Evolutionary conservation across 1,140 invertebrate genomes (phyloP).

Genomic region (Daktulosphaira vitifoliae): DNA sequence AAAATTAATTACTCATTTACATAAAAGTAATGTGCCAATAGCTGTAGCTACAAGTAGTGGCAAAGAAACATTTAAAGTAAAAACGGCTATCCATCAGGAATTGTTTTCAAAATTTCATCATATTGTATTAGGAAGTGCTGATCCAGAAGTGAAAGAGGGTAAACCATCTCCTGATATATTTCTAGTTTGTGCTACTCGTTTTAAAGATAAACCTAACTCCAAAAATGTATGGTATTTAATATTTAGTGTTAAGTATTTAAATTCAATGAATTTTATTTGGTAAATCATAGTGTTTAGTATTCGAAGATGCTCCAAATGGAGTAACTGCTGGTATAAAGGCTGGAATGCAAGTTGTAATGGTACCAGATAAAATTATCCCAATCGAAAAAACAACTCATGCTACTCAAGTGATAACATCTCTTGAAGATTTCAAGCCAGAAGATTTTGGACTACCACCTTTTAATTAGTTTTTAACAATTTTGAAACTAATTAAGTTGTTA

Average conservation of each 20-base stretch:
- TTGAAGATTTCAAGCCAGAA: conserved; percentile 76
- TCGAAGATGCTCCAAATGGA: conserved; percentile 87
- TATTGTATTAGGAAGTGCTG: conserved; percentile 71
- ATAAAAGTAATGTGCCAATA: conserved; percentile 68
- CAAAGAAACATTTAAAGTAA: conserved; percentile 62
- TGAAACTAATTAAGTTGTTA: too few species aligned
- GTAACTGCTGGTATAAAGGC: conserved; percentile 69
- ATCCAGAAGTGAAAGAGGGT: conserved; percentile 76
- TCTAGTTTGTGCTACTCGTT: conserved; percentile 70
- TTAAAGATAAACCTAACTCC: conserved; percentile 60
- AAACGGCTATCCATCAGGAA: conserved; percentile 64
- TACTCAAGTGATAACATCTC: conserved; percentile 60
- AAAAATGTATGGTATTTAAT: conserved; percentile 47
- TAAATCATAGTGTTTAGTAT: conserved; percentile 68
- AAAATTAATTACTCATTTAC: conserved; percentile 67
- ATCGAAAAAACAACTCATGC: conserved; percentile 53
- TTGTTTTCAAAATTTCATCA: conserved; percentile 69
- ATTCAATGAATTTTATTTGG: neutral
- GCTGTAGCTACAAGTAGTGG: conserved; percentile 84
- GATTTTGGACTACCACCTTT: conserved; percentile 73
- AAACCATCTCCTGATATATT: conserved; percentile 93
- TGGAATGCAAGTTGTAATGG: conserved; percentile 82
- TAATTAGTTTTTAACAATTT: too few species aligned
- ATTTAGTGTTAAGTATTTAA: too few species aligned
- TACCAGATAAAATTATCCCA: conserved; percentile 63